Base-by-base conservation (phyloP, 2,797 vertebrate species). In the Galaxias olidus region DNA sequence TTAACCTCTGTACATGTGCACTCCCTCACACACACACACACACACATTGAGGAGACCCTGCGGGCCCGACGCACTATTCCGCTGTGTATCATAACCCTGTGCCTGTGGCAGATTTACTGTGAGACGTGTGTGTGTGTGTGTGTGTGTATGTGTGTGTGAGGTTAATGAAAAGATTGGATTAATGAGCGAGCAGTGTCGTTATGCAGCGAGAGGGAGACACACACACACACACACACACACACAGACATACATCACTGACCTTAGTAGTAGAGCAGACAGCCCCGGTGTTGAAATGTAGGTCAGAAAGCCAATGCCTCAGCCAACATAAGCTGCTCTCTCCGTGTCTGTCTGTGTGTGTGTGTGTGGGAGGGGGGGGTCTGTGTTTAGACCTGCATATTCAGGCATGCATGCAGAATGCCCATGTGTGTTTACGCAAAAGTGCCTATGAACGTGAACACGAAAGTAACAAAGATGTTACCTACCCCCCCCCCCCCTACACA, bases 271-370 rank as follows among this genome's bases (percentile, higher is more conserved):
- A 54, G 58, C 77, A 83, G 81, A 84, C 83, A 77, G 68, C 59
- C 18, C 74, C 79, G 69, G 72, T 80, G 72, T 51, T 76, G 66
- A 83, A 82, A 86, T 86, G 67, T 86, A 85, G 87, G 84, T 84
- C 85, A 89, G 74, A 57, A 72, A 80, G 73, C 60, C 65, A 77
- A 63, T 11, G 45, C 63, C 63, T 66, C 72, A 70, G 68, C 54
- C n/a, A 73, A 52, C 81, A 82, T 83, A 81, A 43, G 55, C 54
- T 57, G 14, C 14, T 4, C 9, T 14, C 14, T 43, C 14, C 67
- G 74, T 65, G 54, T 49, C 44, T 56, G 54, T 59, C 65, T 47
- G 52, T 20, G 4, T 18, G 61, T 59, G 49, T 69, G 52, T 17
- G 14, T 59, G 4, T 0, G n/a, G n/a, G n/a, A n/a, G n/a, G 4